Percentiles rank a stretch among this genome's conserved stretches.
phyloP scores from a whole-genome alignment of 1,140 invertebrate genomes.

The Stenopsyche tienmushanensis region DNA sequence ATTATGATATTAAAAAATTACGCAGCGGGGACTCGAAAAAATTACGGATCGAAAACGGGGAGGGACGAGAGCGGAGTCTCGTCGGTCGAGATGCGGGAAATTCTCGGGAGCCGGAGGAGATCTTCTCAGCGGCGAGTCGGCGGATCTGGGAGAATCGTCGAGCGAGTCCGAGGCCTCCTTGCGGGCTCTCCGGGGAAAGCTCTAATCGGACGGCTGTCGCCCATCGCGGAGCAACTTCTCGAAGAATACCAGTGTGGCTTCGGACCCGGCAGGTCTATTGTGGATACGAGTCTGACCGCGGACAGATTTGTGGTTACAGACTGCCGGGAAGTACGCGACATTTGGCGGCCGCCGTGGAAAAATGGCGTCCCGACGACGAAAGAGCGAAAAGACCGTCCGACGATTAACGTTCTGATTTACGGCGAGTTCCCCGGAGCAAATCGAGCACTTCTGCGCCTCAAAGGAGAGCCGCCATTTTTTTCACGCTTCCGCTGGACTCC shows the following conservation, averaged over 20 bases:
- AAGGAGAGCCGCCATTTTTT: neutral
- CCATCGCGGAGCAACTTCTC: too few species aligned
- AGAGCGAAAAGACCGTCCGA: neutral
- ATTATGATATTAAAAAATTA: neutral
- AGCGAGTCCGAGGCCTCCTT: too few species aligned
- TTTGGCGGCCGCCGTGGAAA: conserved; percentile 13
- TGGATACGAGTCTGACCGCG: neutral
- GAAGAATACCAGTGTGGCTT: too few species aligned
- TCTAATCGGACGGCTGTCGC: too few species aligned
- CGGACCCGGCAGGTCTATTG: too few species aligned
- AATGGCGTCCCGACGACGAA: conserved; percentile 10
- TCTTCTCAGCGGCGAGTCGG: too few species aligned
- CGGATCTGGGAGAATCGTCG: too few species aligned
- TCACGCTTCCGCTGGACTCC: neutral
- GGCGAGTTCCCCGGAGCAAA: neutral
- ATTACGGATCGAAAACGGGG: neutral
- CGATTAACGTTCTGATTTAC: neutral
- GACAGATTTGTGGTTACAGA: conserved; percentile 1
- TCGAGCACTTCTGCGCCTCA: neutral
- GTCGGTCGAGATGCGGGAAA: too few species aligned
- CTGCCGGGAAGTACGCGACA: conserved; percentile 12
- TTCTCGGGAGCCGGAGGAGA: too few species aligned
- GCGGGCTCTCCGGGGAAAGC: too few species aligned
- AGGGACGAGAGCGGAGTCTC: too few species aligned
- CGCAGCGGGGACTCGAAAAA: neutral